A percentile compares a stretch with the other conserved stretches of the same genome.
These are phyloP conservation scores for Rostratula benghalensis DNA, from an alignment of 2,113 vertebrate genomes.

Conservation along the genomic window DNA sequence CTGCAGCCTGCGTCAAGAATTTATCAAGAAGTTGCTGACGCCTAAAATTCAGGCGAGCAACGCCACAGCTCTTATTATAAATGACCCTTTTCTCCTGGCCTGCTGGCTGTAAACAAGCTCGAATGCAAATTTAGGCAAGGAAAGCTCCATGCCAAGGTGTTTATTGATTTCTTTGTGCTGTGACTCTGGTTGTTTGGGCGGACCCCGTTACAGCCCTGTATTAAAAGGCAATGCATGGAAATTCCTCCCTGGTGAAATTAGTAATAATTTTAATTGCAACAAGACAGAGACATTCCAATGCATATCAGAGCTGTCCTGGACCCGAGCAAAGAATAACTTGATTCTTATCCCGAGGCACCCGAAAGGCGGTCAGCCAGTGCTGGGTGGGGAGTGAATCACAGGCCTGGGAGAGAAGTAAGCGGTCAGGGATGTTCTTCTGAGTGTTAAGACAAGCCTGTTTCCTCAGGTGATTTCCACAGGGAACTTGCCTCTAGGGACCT, in stretches of 20 bases:
- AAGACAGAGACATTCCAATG: neutral
- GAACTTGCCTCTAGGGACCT: neutral
- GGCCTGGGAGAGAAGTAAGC: neutral
- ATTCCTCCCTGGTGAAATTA: neutral
- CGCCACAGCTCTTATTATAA: neutral
- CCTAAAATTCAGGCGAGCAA: neutral
- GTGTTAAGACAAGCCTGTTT: neutral
- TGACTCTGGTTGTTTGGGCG: neutral
- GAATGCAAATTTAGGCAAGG: neutral
- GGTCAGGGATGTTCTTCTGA: neutral
- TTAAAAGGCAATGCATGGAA: neutral
- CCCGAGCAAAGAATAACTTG: neutral
- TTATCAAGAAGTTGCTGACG: slow-evolving; percentile 19
- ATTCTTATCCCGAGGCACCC: neutral
- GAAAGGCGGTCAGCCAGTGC: neutral
- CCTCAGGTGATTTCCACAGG: neutral
- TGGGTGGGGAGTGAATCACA: neutral
- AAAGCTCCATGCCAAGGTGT: neutral
- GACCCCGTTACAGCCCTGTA: neutral
- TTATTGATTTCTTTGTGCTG: neutral
- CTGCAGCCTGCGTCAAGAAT: neutral
- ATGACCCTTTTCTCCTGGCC: neutral
- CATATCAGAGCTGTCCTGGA: neutral
- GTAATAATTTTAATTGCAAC: neutral
- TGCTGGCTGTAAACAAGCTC: neutral